phyloP scores from a whole-genome alignment of 2,797 vertebrate species.

The Macroramphosus scolopax region DNA sequence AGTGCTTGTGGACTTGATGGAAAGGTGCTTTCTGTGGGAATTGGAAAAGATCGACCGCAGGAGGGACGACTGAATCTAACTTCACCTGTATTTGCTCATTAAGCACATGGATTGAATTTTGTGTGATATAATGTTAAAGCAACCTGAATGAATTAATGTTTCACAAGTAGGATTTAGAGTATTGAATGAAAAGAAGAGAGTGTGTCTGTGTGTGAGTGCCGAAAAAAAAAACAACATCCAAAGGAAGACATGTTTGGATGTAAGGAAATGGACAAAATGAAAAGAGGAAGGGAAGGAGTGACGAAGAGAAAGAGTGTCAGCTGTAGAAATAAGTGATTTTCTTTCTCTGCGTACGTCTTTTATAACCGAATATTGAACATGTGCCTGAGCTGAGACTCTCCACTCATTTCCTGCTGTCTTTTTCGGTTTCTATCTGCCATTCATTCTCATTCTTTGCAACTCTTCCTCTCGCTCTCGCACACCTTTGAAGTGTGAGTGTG shows the following conservation, averaged over 20 bases:
- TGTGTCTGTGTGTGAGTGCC: too few species aligned
- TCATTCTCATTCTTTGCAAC: slow-evolving; percentile 22
- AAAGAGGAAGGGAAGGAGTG: slow-evolving; percentile 3
- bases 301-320: background rate
- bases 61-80: background rate
- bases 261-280: background rate
- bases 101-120: too few species aligned
- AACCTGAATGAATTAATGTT: too few species aligned
- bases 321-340: slow-evolving; percentile 7
- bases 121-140: too few species aligned
- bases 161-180: too few species aligned
- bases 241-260: too few species aligned
- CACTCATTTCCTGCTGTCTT: slow-evolving; percentile 26
- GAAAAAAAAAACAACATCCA: too few species aligned
- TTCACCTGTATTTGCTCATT: slow-evolving; percentile 10
- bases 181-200: too few species aligned
- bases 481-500: slow-evolving; percentile 34
- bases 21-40: slow-evolving; percentile 7
- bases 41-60: slow-evolving; percentile 6
- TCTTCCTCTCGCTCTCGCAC: slow-evolving; percentile 22
- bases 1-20: slow-evolving; percentile 2
- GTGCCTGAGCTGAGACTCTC: slow-evolving; percentile 19
- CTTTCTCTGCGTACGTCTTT: slow-evolving; percentile 21
- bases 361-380: slow-evolving; percentile 38
- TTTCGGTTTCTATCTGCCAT: slow-evolving; percentile 32